A percentile compares a stretch with the other conserved stretches of the same genome.
Evolutionary conservation across 2,797 vertebrate species (phyloP).

Genomic region (Labeo calbasu): DNA sequence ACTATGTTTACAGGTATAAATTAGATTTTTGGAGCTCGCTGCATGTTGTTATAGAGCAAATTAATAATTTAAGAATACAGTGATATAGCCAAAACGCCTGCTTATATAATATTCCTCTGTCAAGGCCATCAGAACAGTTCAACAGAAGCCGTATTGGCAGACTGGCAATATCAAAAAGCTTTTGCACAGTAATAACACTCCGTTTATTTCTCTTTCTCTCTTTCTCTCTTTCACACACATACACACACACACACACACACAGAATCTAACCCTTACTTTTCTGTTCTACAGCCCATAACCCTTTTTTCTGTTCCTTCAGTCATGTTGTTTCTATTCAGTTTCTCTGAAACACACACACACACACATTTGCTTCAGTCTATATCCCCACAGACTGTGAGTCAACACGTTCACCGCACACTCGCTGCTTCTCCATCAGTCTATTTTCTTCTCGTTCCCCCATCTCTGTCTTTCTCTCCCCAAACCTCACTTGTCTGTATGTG

Average conservation of each 20-base stretch:
- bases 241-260: neutral
- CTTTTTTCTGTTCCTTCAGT: constrained; percentile 31
- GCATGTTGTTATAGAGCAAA: constrained; percentile 4
- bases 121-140: constrained; percentile 22
- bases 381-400: constrained; percentile 33
- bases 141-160: constrained; percentile 14
- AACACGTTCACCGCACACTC: constrained; percentile 13
- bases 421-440: neutral
- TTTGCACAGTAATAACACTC: constrained; percentile 23
- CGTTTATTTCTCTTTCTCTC: constrained; percentile 11
- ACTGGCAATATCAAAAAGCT: constrained; percentile 31
- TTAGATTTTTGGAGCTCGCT: neutral
- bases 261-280: constrained; percentile 26
- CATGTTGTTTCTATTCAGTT: constrained; percentile 25
- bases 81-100: neutral
- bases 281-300: constrained; percentile 7
- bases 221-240: neutral
- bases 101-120: constrained; percentile 21
- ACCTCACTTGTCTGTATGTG: constrained; percentile 3
- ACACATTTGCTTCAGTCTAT: constrained; percentile 13
- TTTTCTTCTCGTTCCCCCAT: constrained; percentile 16
- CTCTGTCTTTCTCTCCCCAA: neutral
- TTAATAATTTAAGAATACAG: neutral
- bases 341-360: neutral
- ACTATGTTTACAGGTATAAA: neutral